Evolutionary conservation across 2,888 invertebrate genomes (phyloP).

Genomic region (Dusona sp.): DNA sequence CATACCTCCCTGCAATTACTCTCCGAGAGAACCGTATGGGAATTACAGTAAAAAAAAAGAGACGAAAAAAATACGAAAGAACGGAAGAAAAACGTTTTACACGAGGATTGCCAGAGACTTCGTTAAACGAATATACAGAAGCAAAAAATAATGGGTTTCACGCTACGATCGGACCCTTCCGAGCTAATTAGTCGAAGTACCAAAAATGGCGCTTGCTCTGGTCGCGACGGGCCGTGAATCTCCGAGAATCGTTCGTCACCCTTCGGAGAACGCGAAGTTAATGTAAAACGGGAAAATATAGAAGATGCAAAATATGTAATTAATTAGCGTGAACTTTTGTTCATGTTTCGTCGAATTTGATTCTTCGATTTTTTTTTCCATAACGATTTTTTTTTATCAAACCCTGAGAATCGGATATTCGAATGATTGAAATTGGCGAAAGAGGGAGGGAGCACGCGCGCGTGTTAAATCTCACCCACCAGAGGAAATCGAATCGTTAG

Average conservation of each 20-base stretch:
- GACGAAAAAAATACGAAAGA: slow-evolving; percentile 46
- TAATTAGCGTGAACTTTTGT: background rate
- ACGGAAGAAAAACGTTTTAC: slow-evolving; percentile 37
- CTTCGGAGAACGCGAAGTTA: background rate
- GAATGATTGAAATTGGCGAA: background rate
- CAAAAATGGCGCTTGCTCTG: slow-evolving; percentile 77
- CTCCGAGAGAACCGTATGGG: slow-evolving; percentile 30
- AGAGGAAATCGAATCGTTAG: slow-evolving; percentile 78
- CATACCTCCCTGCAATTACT: slow-evolving; percentile 50
- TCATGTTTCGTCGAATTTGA: background rate
- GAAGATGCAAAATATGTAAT: background rate
- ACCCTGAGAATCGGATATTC: background rate
- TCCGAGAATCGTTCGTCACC: slow-evolving; percentile 17
- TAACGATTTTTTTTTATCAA: slow-evolving; percentile 3
- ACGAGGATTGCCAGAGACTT: slow-evolving; percentile 59
- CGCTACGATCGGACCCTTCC: slow-evolving; percentile 74
- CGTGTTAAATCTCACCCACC: slow-evolving; percentile 62
- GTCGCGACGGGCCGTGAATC: slow-evolving; percentile 9
- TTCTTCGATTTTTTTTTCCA: background rate
- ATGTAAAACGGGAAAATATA: background rate
- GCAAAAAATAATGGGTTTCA: slow-evolving; percentile 81
- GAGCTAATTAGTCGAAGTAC: slow-evolving; percentile 80
- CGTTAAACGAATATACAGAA: slow-evolving; percentile 36
- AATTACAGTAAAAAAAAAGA: slow-evolving; percentile 39
- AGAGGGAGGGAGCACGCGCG: slow-evolving; percentile 36